Evolutionary conservation across 2,797 vertebrate genomes (phyloP).

Genomic region (Sebastes diaconus): DNA sequence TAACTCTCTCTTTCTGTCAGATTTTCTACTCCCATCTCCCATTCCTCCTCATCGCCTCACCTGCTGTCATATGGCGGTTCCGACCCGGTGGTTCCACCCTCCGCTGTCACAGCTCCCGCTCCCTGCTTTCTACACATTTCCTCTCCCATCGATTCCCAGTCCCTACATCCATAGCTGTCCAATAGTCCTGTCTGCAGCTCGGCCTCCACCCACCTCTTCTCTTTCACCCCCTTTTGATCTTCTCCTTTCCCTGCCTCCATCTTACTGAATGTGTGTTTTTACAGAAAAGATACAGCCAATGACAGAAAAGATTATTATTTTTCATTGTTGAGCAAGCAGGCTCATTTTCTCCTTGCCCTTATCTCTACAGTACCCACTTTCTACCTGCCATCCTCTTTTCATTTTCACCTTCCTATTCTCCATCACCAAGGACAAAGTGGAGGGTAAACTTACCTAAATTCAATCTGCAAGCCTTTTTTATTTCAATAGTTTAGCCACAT

Average conservation of each 20-base stretch:
- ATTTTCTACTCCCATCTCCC: constrained; percentile 58
- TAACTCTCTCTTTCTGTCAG: constrained; percentile 40
- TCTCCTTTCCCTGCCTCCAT: constrained; percentile 36
- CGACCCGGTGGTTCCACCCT: constrained; percentile 55
- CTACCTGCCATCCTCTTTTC: not conserved
- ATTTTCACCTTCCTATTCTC: constrained; percentile 7
- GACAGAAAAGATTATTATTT: constrained; percentile 33
- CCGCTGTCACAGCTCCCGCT: constrained; percentile 61
- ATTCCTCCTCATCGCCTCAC: constrained; percentile 67
- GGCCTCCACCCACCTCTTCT: constrained; percentile 47
- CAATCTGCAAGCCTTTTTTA: constrained; percentile 21
- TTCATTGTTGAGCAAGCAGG: not conserved
- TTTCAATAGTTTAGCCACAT: constrained; percentile 35
- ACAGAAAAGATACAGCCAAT: constrained; percentile 15
- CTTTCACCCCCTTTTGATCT: constrained; percentile 38
- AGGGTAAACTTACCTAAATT: constrained; percentile 5
- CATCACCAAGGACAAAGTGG: not conserved
- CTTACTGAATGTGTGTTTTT: constrained; percentile 31
- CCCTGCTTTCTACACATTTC: constrained; percentile 64
- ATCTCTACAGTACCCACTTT: not conserved
- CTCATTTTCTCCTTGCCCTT: not conserved
- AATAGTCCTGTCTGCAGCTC: constrained; percentile 56
- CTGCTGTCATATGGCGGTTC: constrained; percentile 75
- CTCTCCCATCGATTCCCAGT: constrained; percentile 70
- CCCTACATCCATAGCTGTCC: constrained; percentile 51